Percentiles rank a stretch among this genome's conserved stretches.
phyloP scores from a whole-genome alignment of 2,888 invertebrate genomes.

The Oxystoma pomonae region DNA sequence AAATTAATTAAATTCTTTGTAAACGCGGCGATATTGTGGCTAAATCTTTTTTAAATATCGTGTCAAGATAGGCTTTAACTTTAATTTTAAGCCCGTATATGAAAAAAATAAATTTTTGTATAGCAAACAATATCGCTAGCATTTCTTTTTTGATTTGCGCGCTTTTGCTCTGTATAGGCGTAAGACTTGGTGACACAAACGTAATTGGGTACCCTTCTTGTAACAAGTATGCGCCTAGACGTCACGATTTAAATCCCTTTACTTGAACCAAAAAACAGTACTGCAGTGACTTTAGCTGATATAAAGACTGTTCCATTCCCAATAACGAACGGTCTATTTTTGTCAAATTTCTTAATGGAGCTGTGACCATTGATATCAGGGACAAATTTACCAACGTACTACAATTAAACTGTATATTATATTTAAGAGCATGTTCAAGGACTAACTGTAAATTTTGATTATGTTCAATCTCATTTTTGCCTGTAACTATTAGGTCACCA shows the following conservation, averaged over 20 bases:
- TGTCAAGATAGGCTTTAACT: not conserved
- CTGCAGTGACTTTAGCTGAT: constrained; percentile 10
- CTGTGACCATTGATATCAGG: constrained; percentile 26
- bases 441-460: constrained; percentile 6
- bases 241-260: constrained; percentile 33
- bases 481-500: constrained; percentile 21
- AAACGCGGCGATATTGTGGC: constrained; percentile 22
- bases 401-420: not conserved
- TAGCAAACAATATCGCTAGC: constrained; percentile 31
- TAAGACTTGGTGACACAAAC: constrained; percentile 37
- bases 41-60: not conserved
- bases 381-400: constrained; percentile 25
- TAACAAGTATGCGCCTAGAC: constrained; percentile 36
- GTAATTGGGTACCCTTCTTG: constrained; percentile 35
- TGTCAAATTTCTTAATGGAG: constrained; percentile 15
- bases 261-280: constrained; percentile 27
- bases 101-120: constrained; percentile 37
- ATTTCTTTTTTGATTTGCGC: constrained; percentile 44
- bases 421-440: not conserved
- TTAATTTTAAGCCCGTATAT: constrained; percentile 3
- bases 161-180: constrained; percentile 34
- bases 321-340: not conserved
- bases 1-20: constrained; percentile 32
- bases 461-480: constrained; percentile 14
- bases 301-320: not conserved